Evolutionary conservation across 2,888 invertebrate genomes (phyloP), one percentile per base, ranked within the genome.

Genomic region (Sinelater perroti): DNA sequence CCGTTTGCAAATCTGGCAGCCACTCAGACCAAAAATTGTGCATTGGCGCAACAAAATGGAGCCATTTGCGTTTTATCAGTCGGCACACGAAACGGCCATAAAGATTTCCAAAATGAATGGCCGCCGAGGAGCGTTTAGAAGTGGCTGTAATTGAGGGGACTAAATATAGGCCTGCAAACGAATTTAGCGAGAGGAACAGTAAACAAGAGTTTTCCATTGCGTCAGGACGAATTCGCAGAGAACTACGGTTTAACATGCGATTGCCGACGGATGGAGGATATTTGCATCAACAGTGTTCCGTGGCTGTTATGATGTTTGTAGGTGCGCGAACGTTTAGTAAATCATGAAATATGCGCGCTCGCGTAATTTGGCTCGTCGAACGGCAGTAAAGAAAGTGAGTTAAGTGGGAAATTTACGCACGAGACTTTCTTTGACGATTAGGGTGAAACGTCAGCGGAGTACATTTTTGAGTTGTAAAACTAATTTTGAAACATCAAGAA

Each of bases 131-230:
- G n/a, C 24, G 40, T 24, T 40, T 40, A 24, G 5, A 40, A 40
- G 13, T 14, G 16, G 11, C 8, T 1, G 11, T 24, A 40, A 40
- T 38, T 17, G 21, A 36, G 38, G 11, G 7, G 14, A 14, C 40
- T 40, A 40, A 40, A 40, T 40, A 10, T 40, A 40, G 14, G 1
- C 13, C 10, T 6, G 17, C 21, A 21, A 40, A 24, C 16, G 26
- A 24, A 40, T 40, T 38, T n/a, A 18, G 10, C 36, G 3, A 18
- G 17, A 7, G 2, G 5, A 21, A 20, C 24, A 24, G 40, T 40
- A 40, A 40, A 40, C 40, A 40, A 24, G 24, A 40, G 40, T 40
- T 40, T 40, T 40, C 40, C 40, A 40, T 24, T 40, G 40, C 40
- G 40, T 40, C 40, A 24, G 26, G 14, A n/a, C 7, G 26, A 40